Conservation (phyloP, 2,113 vertebrate species). For the Sylvilagus bachmani region DNA sequence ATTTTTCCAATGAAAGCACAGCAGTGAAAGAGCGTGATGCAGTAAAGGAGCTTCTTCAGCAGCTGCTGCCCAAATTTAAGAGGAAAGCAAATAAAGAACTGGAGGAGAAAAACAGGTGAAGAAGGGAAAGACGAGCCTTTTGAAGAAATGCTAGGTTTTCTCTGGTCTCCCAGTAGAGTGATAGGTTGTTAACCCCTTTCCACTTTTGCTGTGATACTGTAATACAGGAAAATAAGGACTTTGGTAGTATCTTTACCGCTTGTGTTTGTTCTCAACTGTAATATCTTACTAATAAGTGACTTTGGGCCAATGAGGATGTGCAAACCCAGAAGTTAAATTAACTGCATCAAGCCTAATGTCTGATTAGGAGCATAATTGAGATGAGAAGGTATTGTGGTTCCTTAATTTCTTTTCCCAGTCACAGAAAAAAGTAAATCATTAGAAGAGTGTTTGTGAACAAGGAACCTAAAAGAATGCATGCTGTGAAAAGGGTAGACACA, state of each 20-base stretch:
- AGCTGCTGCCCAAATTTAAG: slow-evolving; percentile 98
- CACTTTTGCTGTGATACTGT: neutral
- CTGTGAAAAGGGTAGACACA: slow-evolving; percentile 18
- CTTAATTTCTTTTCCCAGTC: slow-evolving; percentile 37
- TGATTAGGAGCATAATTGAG: slow-evolving; percentile 29
- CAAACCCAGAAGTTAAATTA: slow-evolving; percentile 5
- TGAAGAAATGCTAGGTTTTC: neutral
- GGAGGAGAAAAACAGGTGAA: slow-evolving; percentile 98
- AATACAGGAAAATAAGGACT: neutral
- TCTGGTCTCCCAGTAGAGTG: neutral
- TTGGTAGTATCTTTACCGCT: neutral
- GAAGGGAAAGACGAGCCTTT: neutral
- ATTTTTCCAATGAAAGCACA: slow-evolving; percentile 97
- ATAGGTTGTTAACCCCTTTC: slow-evolving; percentile 1
- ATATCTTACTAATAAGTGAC: neutral
- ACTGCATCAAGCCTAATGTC: neutral
- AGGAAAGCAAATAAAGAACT: slow-evolving; percentile 99
- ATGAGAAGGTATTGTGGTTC: neutral
- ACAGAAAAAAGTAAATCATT: slow-evolving; percentile 37
- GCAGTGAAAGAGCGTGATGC: slow-evolving; percentile 97
- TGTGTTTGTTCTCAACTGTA: neutral
- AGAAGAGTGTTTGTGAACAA: slow-evolving; percentile 39
- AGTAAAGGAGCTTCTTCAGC: slow-evolving; percentile 98
- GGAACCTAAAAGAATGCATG: slow-evolving; percentile 2
- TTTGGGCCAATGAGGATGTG: neutral